These are phyloP conservation scores for Thunnus maccoyii DNA, from an alignment of 2,113 vertebrate species.

Conservation along the genomic window DNA sequence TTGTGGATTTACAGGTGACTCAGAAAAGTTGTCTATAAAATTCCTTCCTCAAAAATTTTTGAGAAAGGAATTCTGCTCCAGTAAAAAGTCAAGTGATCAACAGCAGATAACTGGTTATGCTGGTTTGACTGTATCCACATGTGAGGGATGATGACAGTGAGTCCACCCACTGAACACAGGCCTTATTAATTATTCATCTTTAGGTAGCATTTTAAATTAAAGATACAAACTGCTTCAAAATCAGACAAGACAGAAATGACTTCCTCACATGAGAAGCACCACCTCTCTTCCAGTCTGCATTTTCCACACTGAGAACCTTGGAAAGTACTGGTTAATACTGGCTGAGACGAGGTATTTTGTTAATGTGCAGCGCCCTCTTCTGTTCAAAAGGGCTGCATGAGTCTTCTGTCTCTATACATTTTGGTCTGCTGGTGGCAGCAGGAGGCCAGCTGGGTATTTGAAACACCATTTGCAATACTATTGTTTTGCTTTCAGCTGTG, in stretches of 20 bases:
- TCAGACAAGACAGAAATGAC: neutral
- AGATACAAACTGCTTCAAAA: neutral
- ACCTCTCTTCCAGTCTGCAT: neutral
- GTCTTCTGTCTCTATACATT: neutral
- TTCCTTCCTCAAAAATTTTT: neutral
- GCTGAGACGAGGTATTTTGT: constrained; percentile 25
- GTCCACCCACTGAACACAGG: neutral
- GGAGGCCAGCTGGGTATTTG: neutral
- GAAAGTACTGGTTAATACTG: neutral
- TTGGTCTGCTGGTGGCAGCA: constrained; percentile 52
- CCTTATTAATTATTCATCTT: neutral
- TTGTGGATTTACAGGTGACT: neutral
- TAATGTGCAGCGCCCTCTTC: constrained; percentile 71
- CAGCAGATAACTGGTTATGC: neutral
- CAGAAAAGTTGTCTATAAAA: neutral
- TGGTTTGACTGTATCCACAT: neutral
- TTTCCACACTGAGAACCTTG: constrained; percentile 8
- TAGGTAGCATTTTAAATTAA: neutral
- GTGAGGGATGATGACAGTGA: neutral
- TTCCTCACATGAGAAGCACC: neutral
- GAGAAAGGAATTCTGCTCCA: constrained; percentile 2
- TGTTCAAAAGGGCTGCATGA: constrained; percentile 38
- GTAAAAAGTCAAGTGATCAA: neutral
- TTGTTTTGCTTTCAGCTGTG: neutral
- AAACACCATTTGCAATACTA: neutral